Percentiles rank a stretch among this genome's conserved stretches.
Conservation (phyloP, 2,797 vertebrate genomes). For the Eulemur albifrons region DNA sequence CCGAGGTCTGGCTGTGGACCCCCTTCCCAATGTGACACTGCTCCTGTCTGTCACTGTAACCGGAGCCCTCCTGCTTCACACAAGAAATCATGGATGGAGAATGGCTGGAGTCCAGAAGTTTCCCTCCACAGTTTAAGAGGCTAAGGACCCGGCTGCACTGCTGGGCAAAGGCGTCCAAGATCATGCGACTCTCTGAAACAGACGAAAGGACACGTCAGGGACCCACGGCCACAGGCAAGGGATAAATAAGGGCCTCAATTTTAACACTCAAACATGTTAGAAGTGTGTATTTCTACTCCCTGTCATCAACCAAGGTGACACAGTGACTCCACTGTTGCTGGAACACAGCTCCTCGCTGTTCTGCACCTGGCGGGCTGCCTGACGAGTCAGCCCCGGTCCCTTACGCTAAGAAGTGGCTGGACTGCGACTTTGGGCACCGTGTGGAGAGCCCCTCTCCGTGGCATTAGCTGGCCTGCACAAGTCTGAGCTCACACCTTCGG, state of each 20-base stretch:
- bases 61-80: slow-evolving; percentile 93
- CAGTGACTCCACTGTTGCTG: background rate
- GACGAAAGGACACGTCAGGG: slow-evolving; percentile 77
- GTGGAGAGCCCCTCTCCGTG: background rate
- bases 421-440: accelerated
- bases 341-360: background rate
- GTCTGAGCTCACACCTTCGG: slow-evolving; percentile 22
- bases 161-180: slow-evolving; percentile 98
- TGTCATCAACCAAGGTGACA: background rate
- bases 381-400: background rate
- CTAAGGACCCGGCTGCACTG: slow-evolving; percentile 98
- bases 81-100: slow-evolving; percentile 89
- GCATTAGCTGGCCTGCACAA: background rate
- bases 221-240: slow-evolving; percentile 37
- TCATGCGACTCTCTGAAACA: slow-evolving; percentile 94
- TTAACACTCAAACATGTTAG: background rate
- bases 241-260: background rate
- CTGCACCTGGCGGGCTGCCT: background rate
- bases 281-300: background rate
- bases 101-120: slow-evolving; percentile 91
- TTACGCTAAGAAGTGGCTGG: background rate
- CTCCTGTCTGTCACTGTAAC: slow-evolving; percentile 85
- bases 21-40: slow-evolving; percentile 89
- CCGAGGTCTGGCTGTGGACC: slow-evolving; percentile 87
- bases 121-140: slow-evolving; percentile 95